Conservation (phyloP, 2,797 vertebrate genomes). For the Acanthurus lineatus region DNA sequence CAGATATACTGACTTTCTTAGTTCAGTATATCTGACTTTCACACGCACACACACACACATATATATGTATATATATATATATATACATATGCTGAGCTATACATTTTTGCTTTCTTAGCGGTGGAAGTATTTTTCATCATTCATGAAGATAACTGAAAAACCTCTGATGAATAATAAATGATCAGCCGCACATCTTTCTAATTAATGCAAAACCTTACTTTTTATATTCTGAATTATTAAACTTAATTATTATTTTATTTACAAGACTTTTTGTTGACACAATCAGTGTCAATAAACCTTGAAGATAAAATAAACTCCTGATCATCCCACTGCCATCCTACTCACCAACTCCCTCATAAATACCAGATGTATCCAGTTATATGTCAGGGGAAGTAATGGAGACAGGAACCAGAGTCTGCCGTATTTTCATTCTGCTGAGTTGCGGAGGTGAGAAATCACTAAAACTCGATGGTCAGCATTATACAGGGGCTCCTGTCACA, state of each 20-base stretch:
- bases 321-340: neutral
- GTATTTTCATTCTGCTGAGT: conserved; percentile 77
- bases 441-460: conserved; percentile 73
- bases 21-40: too few relatives aligned
- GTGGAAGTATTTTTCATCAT: neutral
- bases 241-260: conserved; percentile 12
- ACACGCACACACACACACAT: too few relatives aligned
- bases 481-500: conserved; percentile 69
- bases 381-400: conserved; percentile 69
- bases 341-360: conserved; percentile 53
- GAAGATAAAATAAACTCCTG: conserved; percentile 18
- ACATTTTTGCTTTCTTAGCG: conserved; percentile 8
- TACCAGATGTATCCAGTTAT: conserved; percentile 69
- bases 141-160: conserved; percentile 14
- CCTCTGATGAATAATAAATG: conserved; percentile 8
- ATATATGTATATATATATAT: too few relatives aligned
- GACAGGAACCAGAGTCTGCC: conserved; percentile 64
- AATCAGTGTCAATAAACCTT: conserved; percentile 27
- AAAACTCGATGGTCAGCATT: conserved; percentile 81
- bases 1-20: too few relatives aligned
- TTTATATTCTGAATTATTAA: neutral
- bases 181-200: neutral
- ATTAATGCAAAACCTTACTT: conserved; percentile 6
- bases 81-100: neutral
- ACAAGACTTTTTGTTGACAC: conserved; percentile 12